Conservation (phyloP, 2,797 vertebrate species). For the Pseudomugil gertrudae region DNA sequence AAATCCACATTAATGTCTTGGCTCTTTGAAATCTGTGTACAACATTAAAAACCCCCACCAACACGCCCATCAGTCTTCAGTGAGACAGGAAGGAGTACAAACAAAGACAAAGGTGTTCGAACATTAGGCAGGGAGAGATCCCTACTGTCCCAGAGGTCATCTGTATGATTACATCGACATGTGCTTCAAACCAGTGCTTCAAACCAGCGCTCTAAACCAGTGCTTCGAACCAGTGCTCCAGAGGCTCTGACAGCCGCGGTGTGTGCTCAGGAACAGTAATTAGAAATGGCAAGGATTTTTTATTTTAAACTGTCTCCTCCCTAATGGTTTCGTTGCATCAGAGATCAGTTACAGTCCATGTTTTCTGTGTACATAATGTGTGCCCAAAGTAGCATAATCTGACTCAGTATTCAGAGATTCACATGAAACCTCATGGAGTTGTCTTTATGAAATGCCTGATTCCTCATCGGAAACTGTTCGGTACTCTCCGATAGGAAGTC, state of each 20-base stretch:
- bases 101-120: slow-evolving; percentile 29
- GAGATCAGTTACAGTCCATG: slow-evolving; percentile 49
- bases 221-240: slow-evolving; percentile 42
- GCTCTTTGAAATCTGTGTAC: slow-evolving; percentile 66
- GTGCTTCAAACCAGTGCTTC: slow-evolving; percentile 25
- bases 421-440: slow-evolving; percentile 41
- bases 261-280: slow-evolving; percentile 49
- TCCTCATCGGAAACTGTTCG: slow-evolving; percentile 46
- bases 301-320: slow-evolving; percentile 23
- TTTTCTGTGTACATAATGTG: slow-evolving; percentile 50
- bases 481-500: slow-evolving; percentile 49
- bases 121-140: slow-evolving; percentile 23
- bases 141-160: slow-evolving; percentile 46
- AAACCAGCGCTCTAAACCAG: too few species aligned
- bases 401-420: slow-evolving; percentile 44
- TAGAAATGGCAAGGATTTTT: slow-evolving; percentile 13
- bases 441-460: slow-evolving; percentile 47
- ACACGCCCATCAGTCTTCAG: slow-evolving; percentile 59
- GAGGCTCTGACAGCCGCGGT: slow-evolving; percentile 40
- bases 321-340: slow-evolving; percentile 41
- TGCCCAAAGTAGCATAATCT: slow-evolving; percentile 56
- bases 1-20: slow-evolving; percentile 78
- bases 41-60: slow-evolving; percentile 50
- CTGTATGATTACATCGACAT: slow-evolving; percentile 47
- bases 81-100: slow-evolving; percentile 57